Base-by-base conservation (phyloP, 2,888 invertebrate species). In the Nomada flava region DNA sequence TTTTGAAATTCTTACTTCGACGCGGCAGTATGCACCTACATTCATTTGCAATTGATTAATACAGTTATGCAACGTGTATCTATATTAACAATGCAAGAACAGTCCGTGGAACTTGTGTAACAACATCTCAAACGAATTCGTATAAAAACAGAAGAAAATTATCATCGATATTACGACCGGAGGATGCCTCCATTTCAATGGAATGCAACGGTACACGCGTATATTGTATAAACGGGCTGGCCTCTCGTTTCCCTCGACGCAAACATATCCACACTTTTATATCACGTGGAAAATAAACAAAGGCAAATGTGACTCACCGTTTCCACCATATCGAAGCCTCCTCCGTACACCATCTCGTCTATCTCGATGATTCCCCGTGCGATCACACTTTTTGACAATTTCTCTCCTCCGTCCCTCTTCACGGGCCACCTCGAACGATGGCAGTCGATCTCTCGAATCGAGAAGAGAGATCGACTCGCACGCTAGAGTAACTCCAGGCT, bases 241-340 rank as follows among this genome's bases (percentile, higher is more conserved):
- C 36, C 36, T 36, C 36, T 7, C 36, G 36, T 36, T 36, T 36
- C 36, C 36, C 5, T 36, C 36, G 36, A 7, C 36, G 36, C n/a
- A 11, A 29, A 47, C 15, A 20, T 42, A 65, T 60, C 23, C 67
- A 52, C 77, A 26, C 50, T 50, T 78, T 47, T 44, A 36, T 59
- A 23, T 15, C 4, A 11, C 57, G 11, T 59, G 20, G 9, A 0
- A 76, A 75, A 60, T 70, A 74, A 75, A 70, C 20, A 68, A 76
- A 71, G 75, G 76, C 65, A 23, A 42, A 13, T 47, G 11, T 60
- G 65, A 89, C 92, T 93, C 83, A 93, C 93, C 90, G 93, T 90
- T 83, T 93, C 92, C 90, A 93, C 92, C 92, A 93, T 93, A 60
- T 93, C 92, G 89, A 93, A 90, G 83, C 88, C 88, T 82, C 89